These are phyloP conservation scores for Phaetusa simplex DNA, from an alignment of 2,113 vertebrate species.

Conservation along the genomic window DNA sequence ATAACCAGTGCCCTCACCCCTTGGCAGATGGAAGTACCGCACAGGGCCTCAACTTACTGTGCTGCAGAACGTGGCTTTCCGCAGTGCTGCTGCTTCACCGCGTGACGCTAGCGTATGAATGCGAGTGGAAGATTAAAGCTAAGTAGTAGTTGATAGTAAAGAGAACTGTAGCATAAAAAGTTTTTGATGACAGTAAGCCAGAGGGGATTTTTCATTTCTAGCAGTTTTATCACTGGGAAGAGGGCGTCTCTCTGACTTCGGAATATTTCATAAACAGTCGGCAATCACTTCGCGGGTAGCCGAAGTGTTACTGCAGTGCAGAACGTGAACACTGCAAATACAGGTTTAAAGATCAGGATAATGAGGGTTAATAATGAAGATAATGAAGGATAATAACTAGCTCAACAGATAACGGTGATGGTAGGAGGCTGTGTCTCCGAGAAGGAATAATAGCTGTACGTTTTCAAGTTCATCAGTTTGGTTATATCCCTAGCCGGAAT, in stretches of 20 bases:
- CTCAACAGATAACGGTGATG: not conserved
- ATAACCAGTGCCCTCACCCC: slow-evolving; percentile 36
- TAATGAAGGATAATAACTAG: slow-evolving; percentile 14
- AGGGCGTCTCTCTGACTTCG: not conserved
- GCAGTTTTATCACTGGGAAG: not conserved
- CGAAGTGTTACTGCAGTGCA: not conserved
- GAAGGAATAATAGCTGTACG: not conserved
- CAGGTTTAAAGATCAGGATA: not conserved
- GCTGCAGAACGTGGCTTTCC: slow-evolving; percentile 1
- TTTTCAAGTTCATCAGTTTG: slow-evolving; percentile 40
- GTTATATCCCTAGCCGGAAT: not conserved
- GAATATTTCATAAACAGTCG: not conserved
- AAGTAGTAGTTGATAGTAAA: slow-evolving; percentile 37
- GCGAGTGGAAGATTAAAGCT: slow-evolving; percentile 64
- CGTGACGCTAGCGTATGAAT: slow-evolving; percentile 13
- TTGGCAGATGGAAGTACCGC: slow-evolving; percentile 50
- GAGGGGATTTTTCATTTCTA: slow-evolving; percentile 44
- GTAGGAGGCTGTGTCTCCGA: not conserved
- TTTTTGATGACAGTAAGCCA: slow-evolving; percentile 31
- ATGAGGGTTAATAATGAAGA: slow-evolving; percentile 1
- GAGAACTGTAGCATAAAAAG: slow-evolving; percentile 6
- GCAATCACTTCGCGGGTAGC: not conserved
- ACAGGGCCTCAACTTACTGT: not conserved
- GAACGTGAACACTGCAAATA: not conserved
- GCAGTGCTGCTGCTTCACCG: not conserved